These are phyloP conservation scores for Stenodera caucasica DNA, from an alignment of 2,888 invertebrate genomes.

Conservation along the genomic window DNA sequence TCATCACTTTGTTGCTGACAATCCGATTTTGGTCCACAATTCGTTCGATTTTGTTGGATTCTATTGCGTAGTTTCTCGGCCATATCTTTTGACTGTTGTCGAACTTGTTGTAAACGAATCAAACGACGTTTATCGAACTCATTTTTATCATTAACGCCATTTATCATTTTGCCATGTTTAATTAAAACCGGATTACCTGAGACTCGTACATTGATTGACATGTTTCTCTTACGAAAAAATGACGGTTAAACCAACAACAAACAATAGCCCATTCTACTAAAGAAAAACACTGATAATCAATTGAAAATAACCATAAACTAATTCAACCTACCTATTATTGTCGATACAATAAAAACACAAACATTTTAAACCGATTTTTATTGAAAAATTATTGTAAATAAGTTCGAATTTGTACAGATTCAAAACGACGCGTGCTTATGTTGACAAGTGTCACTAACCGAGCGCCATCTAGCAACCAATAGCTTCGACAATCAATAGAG, in stretches of 20 bases:
- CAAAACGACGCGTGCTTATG: constrained; percentile 11
- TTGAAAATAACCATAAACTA: too few relatives aligned
- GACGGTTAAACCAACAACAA: neutral
- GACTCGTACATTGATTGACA: constrained; percentile 66
- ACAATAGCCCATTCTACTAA: too few relatives aligned
- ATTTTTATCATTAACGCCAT: constrained; percentile 60
- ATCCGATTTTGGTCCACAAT: constrained; percentile 49
- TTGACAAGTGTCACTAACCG: too few relatives aligned
- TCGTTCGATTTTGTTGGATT: constrained; percentile 46
- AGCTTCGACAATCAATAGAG: too few relatives aligned
- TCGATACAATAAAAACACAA: neutral
- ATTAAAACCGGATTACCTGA: constrained; percentile 60
- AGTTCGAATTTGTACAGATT: constrained; percentile 15
- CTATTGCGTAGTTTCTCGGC: constrained; percentile 61
- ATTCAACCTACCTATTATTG: too few relatives aligned
- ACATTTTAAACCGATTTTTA: neutral
- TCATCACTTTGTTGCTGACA: constrained; percentile 58
- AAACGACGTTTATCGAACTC: constrained; percentile 62
- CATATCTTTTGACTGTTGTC: constrained; percentile 65
- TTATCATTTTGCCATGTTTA: constrained; percentile 56
- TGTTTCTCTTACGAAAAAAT: neutral
- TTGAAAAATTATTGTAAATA: constrained; percentile 15
- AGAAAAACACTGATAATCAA: too few relatives aligned
- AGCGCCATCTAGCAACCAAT: too few relatives aligned
- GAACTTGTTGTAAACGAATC: constrained; percentile 66